A percentile compares a stretch with the other conserved stretches of the same genome.
These are phyloP conservation scores for Oryzias sinensis DNA, from an alignment of 2,797 vertebrate genomes.

Conservation along the genomic window DNA sequence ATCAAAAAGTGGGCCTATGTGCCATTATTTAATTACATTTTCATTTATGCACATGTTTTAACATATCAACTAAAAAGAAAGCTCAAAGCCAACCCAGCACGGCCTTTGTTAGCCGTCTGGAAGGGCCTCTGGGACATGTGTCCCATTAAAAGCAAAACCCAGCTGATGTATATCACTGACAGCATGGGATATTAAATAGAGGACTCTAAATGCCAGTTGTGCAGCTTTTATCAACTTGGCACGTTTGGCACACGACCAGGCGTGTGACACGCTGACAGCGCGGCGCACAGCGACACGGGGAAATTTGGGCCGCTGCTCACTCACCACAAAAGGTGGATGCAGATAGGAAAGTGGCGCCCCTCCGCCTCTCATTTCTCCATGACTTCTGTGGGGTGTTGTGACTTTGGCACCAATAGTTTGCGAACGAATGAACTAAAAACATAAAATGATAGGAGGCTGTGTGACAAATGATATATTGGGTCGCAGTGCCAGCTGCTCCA, in stretches of 20 bases:
- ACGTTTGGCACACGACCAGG: slow-evolving; percentile 53
- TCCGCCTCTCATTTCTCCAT: slow-evolving; percentile 13
- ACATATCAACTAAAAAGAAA: slow-evolving; percentile 19
- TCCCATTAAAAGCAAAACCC: slow-evolving; percentile 57
- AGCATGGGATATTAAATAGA: slow-evolving; percentile 55
- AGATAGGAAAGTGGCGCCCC: slow-evolving; percentile 36
- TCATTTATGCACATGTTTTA: neutral
- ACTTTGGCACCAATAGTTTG: slow-evolving; percentile 13
- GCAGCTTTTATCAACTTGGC: slow-evolving; percentile 43
- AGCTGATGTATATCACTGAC: slow-evolving; percentile 66
- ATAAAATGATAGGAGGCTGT: neutral
- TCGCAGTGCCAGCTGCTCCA: slow-evolving; percentile 11
- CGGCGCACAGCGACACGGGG: slow-evolving; percentile 37
- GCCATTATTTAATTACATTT: neutral
- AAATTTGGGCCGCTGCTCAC: slow-evolving; percentile 48
- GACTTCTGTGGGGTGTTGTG: slow-evolving; percentile 10
- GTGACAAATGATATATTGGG: neutral
- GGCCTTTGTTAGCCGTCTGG: slow-evolving; percentile 36
- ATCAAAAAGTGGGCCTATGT: neutral
- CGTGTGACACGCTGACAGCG: slow-evolving; percentile 55
- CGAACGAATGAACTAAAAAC: slow-evolving; percentile 5
- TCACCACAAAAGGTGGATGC: slow-evolving; percentile 56
- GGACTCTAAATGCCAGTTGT: slow-evolving; percentile 54
- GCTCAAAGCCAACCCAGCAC: slow-evolving; percentile 32
- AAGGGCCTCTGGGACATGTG: slow-evolving; percentile 42